Conservation (phyloP, 2,797 vertebrate species). For the Dendrocincla tyrannina region DNA sequence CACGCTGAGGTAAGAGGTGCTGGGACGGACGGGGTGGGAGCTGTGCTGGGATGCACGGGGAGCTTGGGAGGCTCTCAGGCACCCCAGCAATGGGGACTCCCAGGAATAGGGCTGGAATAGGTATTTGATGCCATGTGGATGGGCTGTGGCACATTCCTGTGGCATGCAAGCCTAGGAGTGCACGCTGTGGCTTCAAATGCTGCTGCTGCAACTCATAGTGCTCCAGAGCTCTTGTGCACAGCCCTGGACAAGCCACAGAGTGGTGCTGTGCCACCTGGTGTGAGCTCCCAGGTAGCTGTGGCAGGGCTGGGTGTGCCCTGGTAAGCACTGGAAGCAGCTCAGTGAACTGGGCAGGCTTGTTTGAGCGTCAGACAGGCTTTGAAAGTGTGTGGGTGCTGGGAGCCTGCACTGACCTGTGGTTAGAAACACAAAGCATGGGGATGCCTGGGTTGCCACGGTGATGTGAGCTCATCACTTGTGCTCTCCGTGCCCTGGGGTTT, state of each 20-base stretch:
- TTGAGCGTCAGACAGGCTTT: neutral
- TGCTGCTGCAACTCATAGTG: neutral
- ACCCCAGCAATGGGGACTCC: too few relatives aligned
- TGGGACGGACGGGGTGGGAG: fast-evolving
- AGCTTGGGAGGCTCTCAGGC: neutral
- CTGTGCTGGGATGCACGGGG: neutral
- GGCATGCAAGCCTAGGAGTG: fast-evolving
- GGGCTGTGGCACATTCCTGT: neutral
- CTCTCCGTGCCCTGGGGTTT: neutral
- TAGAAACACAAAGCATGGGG: fast-evolving
- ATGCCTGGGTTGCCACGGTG: neutral
- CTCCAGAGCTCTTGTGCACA: neutral
- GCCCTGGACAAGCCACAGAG: neutral
- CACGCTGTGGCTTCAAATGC: neutral
- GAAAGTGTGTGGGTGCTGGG: fast-evolving
- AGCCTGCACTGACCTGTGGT: neutral
- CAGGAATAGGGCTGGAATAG: neutral
- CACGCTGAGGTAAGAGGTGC: slow-evolving; percentile 87
- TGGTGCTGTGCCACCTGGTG: neutral
- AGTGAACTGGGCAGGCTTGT: neutral
- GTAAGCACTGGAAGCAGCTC: neutral
- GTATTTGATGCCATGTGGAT: fast-evolving
- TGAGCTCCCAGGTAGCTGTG: neutral
- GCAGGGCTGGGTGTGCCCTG: fast-evolving
- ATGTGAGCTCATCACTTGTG: fast-evolving